Conservation (phyloP, 2,797 vertebrate genomes). For the Poeciliopsis gracilis region DNA sequence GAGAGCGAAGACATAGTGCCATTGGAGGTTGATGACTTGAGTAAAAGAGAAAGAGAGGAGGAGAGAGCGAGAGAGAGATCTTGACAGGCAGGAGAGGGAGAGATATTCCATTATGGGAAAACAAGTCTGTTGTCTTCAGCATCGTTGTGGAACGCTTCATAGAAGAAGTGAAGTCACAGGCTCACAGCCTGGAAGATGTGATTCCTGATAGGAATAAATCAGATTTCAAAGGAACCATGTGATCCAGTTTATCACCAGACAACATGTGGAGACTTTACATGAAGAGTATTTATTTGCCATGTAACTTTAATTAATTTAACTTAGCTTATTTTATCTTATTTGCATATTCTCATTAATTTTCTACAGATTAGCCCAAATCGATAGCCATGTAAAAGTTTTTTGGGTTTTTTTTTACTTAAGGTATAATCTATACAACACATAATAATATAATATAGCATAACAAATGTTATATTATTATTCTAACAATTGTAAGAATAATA, state of each 20-base stretch:
- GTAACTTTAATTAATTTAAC: background rate
- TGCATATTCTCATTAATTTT: too few relatives aligned
- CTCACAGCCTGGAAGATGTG: conserved; percentile 54
- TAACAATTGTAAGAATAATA: background rate
- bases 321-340: background rate
- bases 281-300: conserved; percentile 22
- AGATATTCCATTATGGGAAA: conserved; percentile 64
- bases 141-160: conserved; percentile 55
- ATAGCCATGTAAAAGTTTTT: too few relatives aligned
- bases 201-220: conserved; percentile 52
- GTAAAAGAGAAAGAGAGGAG: conserved; percentile 28
- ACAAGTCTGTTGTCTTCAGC: conserved; percentile 56
- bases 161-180: conserved; percentile 55
- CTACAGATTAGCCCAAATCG: too few relatives aligned
- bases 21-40: conserved; percentile 68
- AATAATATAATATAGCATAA: too few relatives aligned
- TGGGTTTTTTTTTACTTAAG: too few relatives aligned
- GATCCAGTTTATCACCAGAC: conserved; percentile 37
- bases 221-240: conserved; percentile 36
- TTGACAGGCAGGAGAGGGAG: conserved; percentile 48
- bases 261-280: conserved; percentile 10
- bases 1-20: conserved; percentile 60
- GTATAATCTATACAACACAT: too few relatives aligned
- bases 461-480: too few relatives aligned
- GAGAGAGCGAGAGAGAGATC: conserved; percentile 29